Evolutionary conservation across 1,140 invertebrate species (phyloP).

Genomic region (Drosophila tani): DNA sequence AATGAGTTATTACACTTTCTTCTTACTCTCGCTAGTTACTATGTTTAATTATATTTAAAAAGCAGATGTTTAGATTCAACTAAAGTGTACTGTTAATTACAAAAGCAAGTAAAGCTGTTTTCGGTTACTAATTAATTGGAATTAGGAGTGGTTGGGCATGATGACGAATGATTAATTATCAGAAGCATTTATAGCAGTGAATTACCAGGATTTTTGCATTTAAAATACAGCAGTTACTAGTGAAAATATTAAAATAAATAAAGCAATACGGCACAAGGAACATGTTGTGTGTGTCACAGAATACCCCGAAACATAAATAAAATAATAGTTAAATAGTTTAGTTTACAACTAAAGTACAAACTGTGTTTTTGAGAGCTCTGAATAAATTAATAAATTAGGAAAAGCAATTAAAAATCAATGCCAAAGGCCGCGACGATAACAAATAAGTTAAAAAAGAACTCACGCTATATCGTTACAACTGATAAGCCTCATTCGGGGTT

Average conservation of each 20-base stretch:
- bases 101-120: constrained; percentile 61
- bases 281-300: constrained; percentile 26
- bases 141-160: background rate
- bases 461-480: constrained; percentile 46
- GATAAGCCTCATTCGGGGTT: constrained; percentile 46
- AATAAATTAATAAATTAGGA: constrained; percentile 16
- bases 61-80: constrained; percentile 22
- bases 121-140: constrained; percentile 34
- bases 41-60: constrained; percentile 16
- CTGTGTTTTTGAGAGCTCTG: constrained; percentile 17
- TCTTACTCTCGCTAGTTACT: constrained; percentile 11
- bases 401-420: constrained; percentile 42
- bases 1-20: constrained; percentile 34
- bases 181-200: constrained; percentile 23
- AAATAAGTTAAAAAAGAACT: constrained; percentile 38
- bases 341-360: constrained; percentile 34
- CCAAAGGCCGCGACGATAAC: constrained; percentile 49
- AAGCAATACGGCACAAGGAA: constrained; percentile 74
- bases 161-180: constrained; percentile 9
- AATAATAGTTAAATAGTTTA: constrained; percentile 24
- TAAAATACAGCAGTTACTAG: background rate
- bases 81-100: constrained; percentile 37
- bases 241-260: constrained; percentile 48
- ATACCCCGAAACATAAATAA: constrained; percentile 22
- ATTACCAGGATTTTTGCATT: constrained; percentile 1